These are phyloP conservation scores for Cuculus canorus DNA, from an alignment of 2,797 vertebrate genomes.

Conservation along the genomic window DNA sequence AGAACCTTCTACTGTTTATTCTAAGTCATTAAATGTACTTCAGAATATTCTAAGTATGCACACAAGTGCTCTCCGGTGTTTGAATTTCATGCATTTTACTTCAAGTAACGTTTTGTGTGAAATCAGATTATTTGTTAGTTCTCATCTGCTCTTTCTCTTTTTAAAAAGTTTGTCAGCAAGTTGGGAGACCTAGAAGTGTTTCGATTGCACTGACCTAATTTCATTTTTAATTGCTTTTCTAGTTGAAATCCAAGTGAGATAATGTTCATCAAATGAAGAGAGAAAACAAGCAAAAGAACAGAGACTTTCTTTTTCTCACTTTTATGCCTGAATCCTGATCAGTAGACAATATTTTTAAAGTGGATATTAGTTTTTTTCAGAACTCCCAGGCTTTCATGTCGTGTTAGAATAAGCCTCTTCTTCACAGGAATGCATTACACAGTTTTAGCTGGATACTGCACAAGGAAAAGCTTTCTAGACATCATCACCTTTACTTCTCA, in stretches of 20 bases:
- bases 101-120: background rate
- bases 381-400: background rate
- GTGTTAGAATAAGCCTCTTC: background rate
- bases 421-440: background rate
- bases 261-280: background rate
- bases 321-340: background rate
- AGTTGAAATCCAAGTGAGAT: background rate
- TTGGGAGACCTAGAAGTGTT: background rate
- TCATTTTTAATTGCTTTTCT: constrained; percentile 31
- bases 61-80: background rate
- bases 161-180: background rate
- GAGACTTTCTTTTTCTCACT: background rate
- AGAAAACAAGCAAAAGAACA: background rate
- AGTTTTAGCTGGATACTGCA: background rate
- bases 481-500: background rate
- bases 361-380: background rate
- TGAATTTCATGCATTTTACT: background rate
- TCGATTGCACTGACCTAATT: constrained; percentile 11
- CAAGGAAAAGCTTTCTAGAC: background rate
- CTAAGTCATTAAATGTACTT: background rate
- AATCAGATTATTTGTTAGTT: background rate
- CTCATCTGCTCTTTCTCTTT: background rate
- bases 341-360: background rate
- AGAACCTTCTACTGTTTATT: background rate
- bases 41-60: background rate